Evolutionary conservation across 2,888 invertebrate genomes (phyloP), one percentile per base, ranked within the genome.

Genomic region (Dasysyrphus albostriatus): DNA sequence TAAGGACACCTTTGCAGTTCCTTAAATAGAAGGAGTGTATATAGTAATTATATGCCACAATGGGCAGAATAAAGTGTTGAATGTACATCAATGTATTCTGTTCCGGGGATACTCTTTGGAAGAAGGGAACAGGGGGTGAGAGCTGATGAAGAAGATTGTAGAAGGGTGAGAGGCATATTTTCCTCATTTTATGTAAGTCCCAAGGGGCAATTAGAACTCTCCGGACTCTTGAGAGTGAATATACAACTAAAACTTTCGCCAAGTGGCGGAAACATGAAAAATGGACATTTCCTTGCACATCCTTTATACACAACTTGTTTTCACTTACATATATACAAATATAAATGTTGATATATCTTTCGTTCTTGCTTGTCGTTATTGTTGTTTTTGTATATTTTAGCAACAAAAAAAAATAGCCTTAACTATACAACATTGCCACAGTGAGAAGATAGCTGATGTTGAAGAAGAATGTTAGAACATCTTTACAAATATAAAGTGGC

Each of bases 241-340:
- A 59, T 81, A 87, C 78, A 74, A 78, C 83, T 83, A 87, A 78
- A 87, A 87, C 78, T 83, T 87, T 87, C 78, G 78, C 75, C 87
- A 87, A 87, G 87, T 83, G 87, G 82, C 78, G 87, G 87, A 87
- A 87, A 87, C 87, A 87, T 87, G 87, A 87, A 87, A 87, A 87
- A 87, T 87, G 87, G 87, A 83, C 87, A 83, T 87, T 87, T 87
- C 87, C 87, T 82, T 87, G 78, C 87, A 87, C 70, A 82, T 87
- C 83, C 87, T 83, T 39, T 58, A 14, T 42, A 61, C 61, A 61
- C 61, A 42, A 42, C 37, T 14, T 42, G 42, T 14, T 54, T 61
- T 12, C 51, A 19, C 39, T 19, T n/a, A n/a, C n/a, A n/a, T n/a
- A n/a, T n/a, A 54, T 9, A 42, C 10, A 29, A 29, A 51, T 29